phyloP scores from a whole-genome alignment of 2,888 invertebrate genomes.

The Tetragnatha montana region DNA sequence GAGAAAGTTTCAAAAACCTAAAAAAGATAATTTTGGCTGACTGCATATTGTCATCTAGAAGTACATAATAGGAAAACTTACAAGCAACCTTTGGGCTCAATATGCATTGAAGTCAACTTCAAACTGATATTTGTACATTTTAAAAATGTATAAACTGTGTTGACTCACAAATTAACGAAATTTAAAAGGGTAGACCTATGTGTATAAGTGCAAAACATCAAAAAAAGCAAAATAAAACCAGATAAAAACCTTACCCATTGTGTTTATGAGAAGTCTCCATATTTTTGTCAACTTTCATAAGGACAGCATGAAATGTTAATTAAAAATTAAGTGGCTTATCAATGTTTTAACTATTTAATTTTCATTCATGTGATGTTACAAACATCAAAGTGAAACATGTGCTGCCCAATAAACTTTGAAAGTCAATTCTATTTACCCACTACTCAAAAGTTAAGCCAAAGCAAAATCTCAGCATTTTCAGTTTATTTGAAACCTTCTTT shows the following conservation, averaged over 20 bases:
- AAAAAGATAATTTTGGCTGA: background rate
- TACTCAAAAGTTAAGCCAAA: too few relatives aligned
- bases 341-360: slow-evolving; percentile 8
- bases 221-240: slow-evolving; percentile 14
- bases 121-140: too few relatives aligned
- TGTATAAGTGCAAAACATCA: background rate
- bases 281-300: slow-evolving; percentile 63
- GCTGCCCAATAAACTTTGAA: background rate
- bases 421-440: too few relatives aligned
- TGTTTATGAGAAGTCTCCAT: slow-evolving; percentile 37
- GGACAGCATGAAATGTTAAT: slow-evolving; percentile 68
- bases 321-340: slow-evolving; percentile 39
- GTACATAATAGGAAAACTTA: too few relatives aligned
- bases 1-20: background rate
- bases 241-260: slow-evolving; percentile 58
- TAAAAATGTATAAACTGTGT: too few relatives aligned
- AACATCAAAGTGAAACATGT: background rate
- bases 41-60: too few relatives aligned
- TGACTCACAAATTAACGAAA: background rate
- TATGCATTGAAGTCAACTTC: too few relatives aligned
- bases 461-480: too few relatives aligned
- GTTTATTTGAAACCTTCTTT: too few relatives aligned
- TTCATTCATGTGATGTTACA: background rate
- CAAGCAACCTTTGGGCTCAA: too few relatives aligned
- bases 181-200: background rate